Base-by-base conservation (phyloP, 1,140 invertebrate species). In the Homalodisca vitripennis region DNA sequence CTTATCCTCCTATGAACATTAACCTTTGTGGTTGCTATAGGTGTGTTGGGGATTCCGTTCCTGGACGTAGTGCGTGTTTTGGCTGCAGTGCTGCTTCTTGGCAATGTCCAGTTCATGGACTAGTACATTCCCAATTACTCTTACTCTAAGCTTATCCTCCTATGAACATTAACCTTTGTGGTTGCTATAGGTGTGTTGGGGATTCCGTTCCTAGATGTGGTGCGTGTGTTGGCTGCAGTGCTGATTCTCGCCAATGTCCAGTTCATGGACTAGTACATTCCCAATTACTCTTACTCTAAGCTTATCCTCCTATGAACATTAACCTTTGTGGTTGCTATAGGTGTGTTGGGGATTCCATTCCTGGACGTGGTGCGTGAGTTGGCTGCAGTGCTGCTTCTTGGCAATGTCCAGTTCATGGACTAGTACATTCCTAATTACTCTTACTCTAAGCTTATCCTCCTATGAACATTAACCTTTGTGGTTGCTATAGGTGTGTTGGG, bases 191-290 rank as follows among this genome's bases (percentile, higher is more conserved):
- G 85, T 64, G 88, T 96, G 13, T 83, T 97, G 20, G 95, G 95
- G 14, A 97, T 98, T 72, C 94, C 94, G 2, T 97, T 96, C 77
- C 80, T 95, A 78, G 95, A 98, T 80, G 95, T 98, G 6, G 90
- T 97, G 14, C 83, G 95, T 72, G 93, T 97, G 0, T 79, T 98
- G 68, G 92, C 94, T 26, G 93, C 94, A 0, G 92, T 97, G 27
- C 80, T 98, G 68, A 85, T 97, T 53, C 83, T 98, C 29, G 95
- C 95, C 41, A 98, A 97, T 79, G 89, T 97, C 46, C 88, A 91
- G 74, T 97, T 51, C 22, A 85, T 89, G 1, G 93, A 96, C 76
- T n/a, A n/a, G n/a, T n/a, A n/a, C n/a, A n/a, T n/a, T n/a, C n/a
- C n/a, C n/a, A n/a, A n/a, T n/a, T n/a, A n/a, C n/a, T n/a, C n/a